Conservation (phyloP, 2,113 vertebrate species). For the Anhinga anhinga region DNA sequence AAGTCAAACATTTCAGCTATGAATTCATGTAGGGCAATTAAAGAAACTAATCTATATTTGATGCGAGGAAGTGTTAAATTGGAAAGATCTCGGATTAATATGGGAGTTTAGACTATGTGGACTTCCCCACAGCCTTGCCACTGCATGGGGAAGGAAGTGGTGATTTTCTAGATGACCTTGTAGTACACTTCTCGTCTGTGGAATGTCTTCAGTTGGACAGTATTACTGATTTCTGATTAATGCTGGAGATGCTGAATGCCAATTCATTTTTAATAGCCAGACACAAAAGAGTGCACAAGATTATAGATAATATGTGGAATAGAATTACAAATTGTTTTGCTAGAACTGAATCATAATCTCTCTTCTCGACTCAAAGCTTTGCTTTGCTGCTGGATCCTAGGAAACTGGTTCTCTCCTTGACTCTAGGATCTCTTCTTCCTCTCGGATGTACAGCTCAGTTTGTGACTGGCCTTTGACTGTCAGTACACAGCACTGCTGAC, state of each 20-base stretch:
- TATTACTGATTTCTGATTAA: background rate
- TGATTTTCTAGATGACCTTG: background rate
- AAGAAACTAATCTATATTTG: slow-evolving; percentile 65
- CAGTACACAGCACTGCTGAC: background rate
- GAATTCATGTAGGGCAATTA: slow-evolving; percentile 69
- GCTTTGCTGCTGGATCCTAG: background rate
- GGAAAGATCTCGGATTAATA: slow-evolving; percentile 3
- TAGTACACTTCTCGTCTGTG: background rate
- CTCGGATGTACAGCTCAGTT: background rate
- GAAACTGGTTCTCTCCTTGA: background rate
- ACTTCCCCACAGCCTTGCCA: background rate
- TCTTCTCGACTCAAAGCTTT: background rate
- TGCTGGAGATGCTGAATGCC: background rate
- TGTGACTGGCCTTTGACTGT: background rate
- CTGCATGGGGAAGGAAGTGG: background rate
- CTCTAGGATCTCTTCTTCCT: background rate
- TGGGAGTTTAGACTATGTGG: background rate
- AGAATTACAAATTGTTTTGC: background rate
- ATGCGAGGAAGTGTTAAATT: slow-evolving; percentile 26
- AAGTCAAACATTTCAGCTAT: slow-evolving; percentile 66
- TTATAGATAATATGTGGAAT: background rate
- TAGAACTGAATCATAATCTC: background rate
- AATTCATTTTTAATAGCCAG: background rate
- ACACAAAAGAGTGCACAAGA: background rate
- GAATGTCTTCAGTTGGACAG: background rate